Percentiles rank a stretch among this genome's conserved stretches.
Conservation (phyloP, 2,888 invertebrate genomes). For the Sericinus montela region DNA sequence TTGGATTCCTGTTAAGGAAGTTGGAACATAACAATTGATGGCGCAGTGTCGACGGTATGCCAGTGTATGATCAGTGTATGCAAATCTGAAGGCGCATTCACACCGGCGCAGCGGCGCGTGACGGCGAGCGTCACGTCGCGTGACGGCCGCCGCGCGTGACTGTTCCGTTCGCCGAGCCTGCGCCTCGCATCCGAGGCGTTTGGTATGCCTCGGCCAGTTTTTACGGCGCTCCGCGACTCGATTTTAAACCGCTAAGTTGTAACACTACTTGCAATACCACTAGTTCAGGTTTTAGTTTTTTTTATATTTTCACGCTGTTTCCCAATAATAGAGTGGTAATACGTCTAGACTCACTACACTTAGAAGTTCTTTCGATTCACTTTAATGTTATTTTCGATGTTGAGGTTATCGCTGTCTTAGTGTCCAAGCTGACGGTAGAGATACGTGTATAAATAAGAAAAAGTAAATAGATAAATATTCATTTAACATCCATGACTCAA, state of each 20-base stretch:
- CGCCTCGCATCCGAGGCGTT: constrained; percentile 59
- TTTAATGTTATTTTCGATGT: too few species aligned
- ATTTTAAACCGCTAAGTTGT: constrained; percentile 59
- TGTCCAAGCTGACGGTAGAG: too few species aligned
- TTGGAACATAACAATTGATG: not conserved
- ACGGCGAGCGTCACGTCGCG: constrained; percentile 32
- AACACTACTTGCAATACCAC: constrained; percentile 18
- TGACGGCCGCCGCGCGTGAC: constrained; percentile 40
- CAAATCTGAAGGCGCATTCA: constrained; percentile 65
- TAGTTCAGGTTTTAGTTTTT: too few species aligned
- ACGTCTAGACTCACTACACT: too few species aligned
- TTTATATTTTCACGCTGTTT: too few species aligned
- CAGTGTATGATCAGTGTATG: constrained; percentile 38
- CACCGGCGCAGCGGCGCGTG: constrained; percentile 51
- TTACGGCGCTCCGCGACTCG: constrained; percentile 60
- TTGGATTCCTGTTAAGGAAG: too few species aligned
- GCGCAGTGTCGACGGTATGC: not conserved
- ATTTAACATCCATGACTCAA: too few species aligned
- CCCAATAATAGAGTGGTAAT: too few species aligned
- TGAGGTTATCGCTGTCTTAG: too few species aligned
- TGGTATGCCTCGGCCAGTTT: constrained; percentile 46
- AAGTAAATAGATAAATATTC: too few species aligned
- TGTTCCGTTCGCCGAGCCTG: constrained; percentile 67
- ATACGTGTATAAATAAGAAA: too few species aligned
- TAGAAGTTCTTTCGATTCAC: too few species aligned